Base-by-base conservation (phyloP, 2,113 vertebrate species). In the Cettia cetti region DNA sequence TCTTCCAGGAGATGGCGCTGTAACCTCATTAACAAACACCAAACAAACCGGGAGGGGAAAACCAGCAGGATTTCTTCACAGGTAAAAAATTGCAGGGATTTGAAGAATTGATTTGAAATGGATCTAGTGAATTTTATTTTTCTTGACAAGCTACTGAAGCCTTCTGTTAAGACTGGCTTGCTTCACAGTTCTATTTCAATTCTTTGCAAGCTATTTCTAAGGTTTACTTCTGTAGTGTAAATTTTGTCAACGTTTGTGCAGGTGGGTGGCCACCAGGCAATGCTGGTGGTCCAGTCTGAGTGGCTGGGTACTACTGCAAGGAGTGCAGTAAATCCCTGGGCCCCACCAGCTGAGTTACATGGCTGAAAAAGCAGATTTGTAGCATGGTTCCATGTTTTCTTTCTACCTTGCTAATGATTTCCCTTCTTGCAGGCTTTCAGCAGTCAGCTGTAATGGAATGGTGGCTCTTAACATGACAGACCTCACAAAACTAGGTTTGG, bases 1-100 rank as follows among this genome's bases (percentile, higher is more conserved):
- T 56, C 33, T 93, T 91, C 97, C 98, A 98, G 98, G 87, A 98
- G 98, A 88, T 97, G 98, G 98, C 95, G 75, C 71, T 63, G 96
- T 79, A 96, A 74, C 88, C 80, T 85, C 91, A 95, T 59, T 82
- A 92, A 97, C 95, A 44, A 59, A 27, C 11, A 13, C 26, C 82
- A n/a, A 61, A 27, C 11, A 26, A 22, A 6, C 1, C 0, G 15
- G 13, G 19, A 7, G 13, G 3, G 23, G 4, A 5, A 9, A 37
- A 3, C 9, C 24, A 3, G 44, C 18, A 13, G 5, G 28, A 19
- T 49, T 75, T 52, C 56, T 59, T 31, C 8, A 0, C 7, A 5
- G 27, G 0, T 9, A 4, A 79, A n/a, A 37, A 61, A 17, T 12
- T 6, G 23, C 8, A 12, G 3, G 2, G 13, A 2, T 52, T 75